Conservation (phyloP, 2,113 vertebrate species). For the Calypte anna region DNA sequence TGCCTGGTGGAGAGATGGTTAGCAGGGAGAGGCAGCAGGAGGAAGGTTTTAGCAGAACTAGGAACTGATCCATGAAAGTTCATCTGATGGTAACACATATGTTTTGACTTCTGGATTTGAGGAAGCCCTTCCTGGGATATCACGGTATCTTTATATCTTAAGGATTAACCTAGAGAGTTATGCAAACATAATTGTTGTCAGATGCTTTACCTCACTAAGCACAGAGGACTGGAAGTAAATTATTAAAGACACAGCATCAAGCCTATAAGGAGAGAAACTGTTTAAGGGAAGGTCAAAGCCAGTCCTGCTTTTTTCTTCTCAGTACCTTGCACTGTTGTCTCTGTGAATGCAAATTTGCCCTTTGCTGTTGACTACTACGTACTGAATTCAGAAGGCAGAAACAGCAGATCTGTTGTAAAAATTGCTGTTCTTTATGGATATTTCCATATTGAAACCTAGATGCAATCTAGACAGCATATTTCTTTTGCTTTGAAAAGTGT, state of each 20-base stretch:
- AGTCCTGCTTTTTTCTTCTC: background rate
- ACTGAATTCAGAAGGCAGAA: background rate
- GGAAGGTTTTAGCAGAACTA: background rate
- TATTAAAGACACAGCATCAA: background rate
- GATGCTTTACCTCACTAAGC: background rate
- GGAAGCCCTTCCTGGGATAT: background rate
- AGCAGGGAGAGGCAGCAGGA: background rate
- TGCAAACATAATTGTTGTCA: background rate
- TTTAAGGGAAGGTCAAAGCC: background rate
- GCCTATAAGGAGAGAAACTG: background rate
- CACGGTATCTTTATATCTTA: background rate
- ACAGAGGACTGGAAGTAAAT: background rate
- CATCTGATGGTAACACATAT: background rate
- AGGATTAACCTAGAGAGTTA: background rate
- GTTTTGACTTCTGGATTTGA: background rate
- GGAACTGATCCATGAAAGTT: background rate
- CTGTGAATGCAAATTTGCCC: background rate
- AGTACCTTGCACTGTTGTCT: background rate
- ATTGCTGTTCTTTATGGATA: background rate
- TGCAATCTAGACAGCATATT: background rate
- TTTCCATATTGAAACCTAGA: background rate
- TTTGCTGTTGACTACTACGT: background rate
- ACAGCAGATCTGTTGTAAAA: background rate
- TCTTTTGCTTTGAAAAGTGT: background rate
- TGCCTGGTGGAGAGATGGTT: background rate